phyloP scores from a whole-genome alignment of 2,888 invertebrate genomes.

The Ichneumon xanthorius region DNA sequence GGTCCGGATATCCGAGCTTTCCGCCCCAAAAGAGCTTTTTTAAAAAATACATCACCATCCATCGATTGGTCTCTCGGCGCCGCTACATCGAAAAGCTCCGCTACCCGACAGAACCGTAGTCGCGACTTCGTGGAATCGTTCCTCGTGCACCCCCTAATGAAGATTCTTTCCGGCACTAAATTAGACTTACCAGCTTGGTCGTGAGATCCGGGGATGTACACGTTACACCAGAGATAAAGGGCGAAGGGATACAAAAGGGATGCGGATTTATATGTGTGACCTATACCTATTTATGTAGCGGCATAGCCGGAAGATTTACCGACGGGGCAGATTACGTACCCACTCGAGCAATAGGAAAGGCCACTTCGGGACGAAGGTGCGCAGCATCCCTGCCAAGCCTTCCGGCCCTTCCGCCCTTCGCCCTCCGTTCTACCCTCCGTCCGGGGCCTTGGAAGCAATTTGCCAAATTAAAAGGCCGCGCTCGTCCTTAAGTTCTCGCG shows the following conservation, averaged over 20 bases:
- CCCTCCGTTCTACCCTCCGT: neutral
- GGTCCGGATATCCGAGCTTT: neutral
- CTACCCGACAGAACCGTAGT: neutral
- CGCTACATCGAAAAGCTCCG: neutral
- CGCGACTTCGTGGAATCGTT: neutral
- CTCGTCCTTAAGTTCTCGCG: conserved; percentile 9
- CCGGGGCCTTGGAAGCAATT: conserved; percentile 60
- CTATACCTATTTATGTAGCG: conserved; percentile 6
- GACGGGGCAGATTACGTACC: conserved; percentile 21
- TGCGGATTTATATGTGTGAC: neutral
- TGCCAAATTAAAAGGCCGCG: conserved; percentile 69
- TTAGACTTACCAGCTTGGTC: neutral
- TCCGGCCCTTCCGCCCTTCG: conserved; percentile 2
- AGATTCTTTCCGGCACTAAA: neutral
- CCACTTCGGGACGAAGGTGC: neutral
- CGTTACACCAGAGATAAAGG: neutral
- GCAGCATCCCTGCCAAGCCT: neutral
- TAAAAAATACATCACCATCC: neutral
- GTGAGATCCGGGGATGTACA: neutral
- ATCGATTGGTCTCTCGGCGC: neutral
- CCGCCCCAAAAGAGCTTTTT: neutral
- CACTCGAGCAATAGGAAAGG: neutral
- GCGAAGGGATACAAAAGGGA: neutral
- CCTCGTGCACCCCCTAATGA: neutral
- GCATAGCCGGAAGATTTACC: conserved; percentile 29